These are phyloP conservation scores for Caranx ignobilis DNA, from an alignment of 2,113 vertebrate genomes.

Conservation along the genomic window DNA sequence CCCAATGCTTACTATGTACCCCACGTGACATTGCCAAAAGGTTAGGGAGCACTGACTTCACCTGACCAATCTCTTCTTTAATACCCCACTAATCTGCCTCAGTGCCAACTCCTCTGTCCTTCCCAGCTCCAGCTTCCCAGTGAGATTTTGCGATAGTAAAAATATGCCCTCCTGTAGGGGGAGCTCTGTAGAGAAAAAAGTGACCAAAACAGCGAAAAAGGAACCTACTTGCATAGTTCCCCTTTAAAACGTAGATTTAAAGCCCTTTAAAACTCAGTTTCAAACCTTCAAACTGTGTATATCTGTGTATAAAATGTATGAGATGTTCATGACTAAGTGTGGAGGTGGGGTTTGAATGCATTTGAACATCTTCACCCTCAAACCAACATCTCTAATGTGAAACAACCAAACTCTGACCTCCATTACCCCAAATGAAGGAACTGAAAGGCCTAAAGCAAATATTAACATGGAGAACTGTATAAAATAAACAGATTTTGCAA, in stretches of 20 bases:
- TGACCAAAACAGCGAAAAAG: too few relatives aligned
- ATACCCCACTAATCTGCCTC: conserved; percentile 19
- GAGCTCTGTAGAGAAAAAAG: too few relatives aligned
- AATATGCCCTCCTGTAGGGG: too few relatives aligned
- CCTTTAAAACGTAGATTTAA: neutral
- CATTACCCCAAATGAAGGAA: neutral
- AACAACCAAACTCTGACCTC: neutral
- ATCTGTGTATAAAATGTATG: too few relatives aligned
- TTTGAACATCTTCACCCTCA: neutral
- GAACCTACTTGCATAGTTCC: too few relatives aligned
- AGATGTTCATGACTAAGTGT: too few relatives aligned
- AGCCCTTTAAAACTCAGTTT: neutral
- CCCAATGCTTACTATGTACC: conserved; percentile 41
- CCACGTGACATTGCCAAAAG: conserved; percentile 20
- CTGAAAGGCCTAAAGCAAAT: neutral
- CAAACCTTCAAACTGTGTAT: neutral
- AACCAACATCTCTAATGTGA: neutral
- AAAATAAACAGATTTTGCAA: neutral
- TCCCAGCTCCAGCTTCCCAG: neutral
- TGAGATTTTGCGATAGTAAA: too few relatives aligned
- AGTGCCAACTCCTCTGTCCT: neutral
- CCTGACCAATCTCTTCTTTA: conserved; percentile 21
- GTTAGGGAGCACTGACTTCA: conserved; percentile 32
- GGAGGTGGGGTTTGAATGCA: neutral
- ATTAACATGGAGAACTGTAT: neutral